These are phyloP conservation scores for Phaonia tiefii DNA, from an alignment of 2,888 invertebrate genomes.

Conservation along the genomic window DNA sequence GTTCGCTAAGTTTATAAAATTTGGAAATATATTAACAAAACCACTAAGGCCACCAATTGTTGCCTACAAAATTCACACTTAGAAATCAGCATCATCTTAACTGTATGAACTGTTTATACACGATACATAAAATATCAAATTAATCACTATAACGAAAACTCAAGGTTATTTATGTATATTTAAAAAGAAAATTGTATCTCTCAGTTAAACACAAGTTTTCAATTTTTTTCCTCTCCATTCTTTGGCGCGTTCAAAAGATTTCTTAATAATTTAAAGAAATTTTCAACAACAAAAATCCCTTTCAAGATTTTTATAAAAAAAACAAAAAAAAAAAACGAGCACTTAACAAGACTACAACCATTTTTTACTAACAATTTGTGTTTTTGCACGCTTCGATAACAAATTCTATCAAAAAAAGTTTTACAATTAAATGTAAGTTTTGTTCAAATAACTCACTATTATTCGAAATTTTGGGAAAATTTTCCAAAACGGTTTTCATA, in stretches of 20 bases:
- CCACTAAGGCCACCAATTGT: too few relatives aligned
- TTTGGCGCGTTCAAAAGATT: background rate
- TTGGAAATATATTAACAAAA: too few relatives aligned
- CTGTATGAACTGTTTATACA: too few relatives aligned
- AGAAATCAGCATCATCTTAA: too few relatives aligned
- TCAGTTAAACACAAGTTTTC: too few relatives aligned
- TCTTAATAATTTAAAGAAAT: conserved; percentile 34
- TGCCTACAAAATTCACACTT: too few relatives aligned
- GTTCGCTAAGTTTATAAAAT: conserved; percentile 1
- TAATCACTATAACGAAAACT: too few relatives aligned
- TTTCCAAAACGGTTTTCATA: background rate
- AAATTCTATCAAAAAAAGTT: conserved; percentile 55
- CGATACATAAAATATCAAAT: too few relatives aligned
- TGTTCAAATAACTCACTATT: conserved; percentile 9
- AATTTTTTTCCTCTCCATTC: too few relatives aligned
- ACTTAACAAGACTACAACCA: conserved; percentile 44
- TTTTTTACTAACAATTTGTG: conserved; percentile 52
- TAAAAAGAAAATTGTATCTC: too few relatives aligned
- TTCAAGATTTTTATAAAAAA: conserved; percentile 10
- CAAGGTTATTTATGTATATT: too few relatives aligned
- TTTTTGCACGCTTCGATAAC: conserved; percentile 61
- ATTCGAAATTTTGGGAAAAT: conserved; percentile 1
- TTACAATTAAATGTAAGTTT: conserved; percentile 64
- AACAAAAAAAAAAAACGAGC: conserved; percentile 40
- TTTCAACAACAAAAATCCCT: background rate